Base-by-base conservation (phyloP, 1,140 invertebrate genomes). In the Mya arenaria region DNA sequence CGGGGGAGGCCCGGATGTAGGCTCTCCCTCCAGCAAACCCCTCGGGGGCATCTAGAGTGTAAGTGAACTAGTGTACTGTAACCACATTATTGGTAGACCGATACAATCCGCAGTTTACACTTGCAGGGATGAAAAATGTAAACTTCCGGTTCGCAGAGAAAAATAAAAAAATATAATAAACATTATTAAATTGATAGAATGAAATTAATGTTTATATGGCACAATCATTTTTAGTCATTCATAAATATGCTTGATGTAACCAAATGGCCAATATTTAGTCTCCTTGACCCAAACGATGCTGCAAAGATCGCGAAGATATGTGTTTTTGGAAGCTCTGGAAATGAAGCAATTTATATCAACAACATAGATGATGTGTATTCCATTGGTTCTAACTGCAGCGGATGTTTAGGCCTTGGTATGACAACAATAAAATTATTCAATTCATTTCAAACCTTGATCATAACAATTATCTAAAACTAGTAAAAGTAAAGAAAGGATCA, bases 261-360 rank as follows among this genome's bases (percentile, higher is more conserved):
- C 72, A 94, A 94, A 73, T 96, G 95, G 95, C 94, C 94, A 4
- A 94, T 95, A 30, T 95, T 95, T 84, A 94, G 94, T 84, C 89
- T 95, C 2, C 87, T 96, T 30, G 93, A 94, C 34, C 89, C 91
- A 8, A 93, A 94, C 39, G 94, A 95, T 83, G 84, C 94, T 0
- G 84, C 90, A 1, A 93, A 93, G 78, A 93, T 95, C 37, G 93
- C 94, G 83, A 93, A 95, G 82, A 94, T 94, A 34, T 93, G 94
- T 86, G 95, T 95, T 15, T 95, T 95, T 92, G 95, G 95, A 93
- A 94, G 93, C 82, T 92, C 95, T 44, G 95, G 95, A 19, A 95
- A 95, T 91, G 95, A 95, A 92, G 95, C 95, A 32, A 90, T 96
- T 48, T 93, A 95, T 65, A 93, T 95, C 19, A 95, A 94, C 30